These are phyloP conservation scores for Pseudopodoces humilis DNA, from an alignment of 2,113 vertebrate genomes.

Conservation along the genomic window DNA sequence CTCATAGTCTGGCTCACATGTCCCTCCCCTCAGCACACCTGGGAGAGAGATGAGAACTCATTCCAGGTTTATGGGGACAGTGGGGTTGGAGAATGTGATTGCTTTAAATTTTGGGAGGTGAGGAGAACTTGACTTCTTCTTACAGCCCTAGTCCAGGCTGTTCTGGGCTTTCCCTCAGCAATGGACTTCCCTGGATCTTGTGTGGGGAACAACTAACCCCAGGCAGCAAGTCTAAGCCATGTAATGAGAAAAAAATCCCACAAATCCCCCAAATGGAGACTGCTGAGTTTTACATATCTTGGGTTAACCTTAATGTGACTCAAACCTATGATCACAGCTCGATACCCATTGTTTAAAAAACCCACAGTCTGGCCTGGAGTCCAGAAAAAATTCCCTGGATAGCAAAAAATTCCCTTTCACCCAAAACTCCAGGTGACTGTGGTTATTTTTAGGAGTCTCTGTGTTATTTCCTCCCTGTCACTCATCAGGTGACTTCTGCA, in stretches of 20 bases:
- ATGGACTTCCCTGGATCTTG: not conserved
- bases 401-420: not conserved
- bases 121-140: not conserved
- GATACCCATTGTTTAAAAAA: slow-evolving; percentile 20
- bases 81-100: not conserved
- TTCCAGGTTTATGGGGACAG: not conserved
- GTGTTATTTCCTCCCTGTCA: not conserved
- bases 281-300: slow-evolving; percentile 6
- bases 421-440: not conserved
- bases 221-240: not conserved
- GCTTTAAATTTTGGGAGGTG: not conserved
- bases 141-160: not conserved
- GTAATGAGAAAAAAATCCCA: slow-evolving; percentile 20
- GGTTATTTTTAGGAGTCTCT: not conserved
- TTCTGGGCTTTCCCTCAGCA: not conserved
- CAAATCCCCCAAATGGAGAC: not conserved
- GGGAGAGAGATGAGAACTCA: not conserved
- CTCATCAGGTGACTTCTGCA: not conserved
- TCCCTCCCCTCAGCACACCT: not conserved
- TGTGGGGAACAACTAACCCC: not conserved
- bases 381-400: not conserved
- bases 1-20: not conserved
- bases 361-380: not conserved
- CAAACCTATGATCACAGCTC: not conserved
- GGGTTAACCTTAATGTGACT: slow-evolving; percentile 23